These are phyloP conservation scores for Diploscapter pachys DNA, from an alignment of 1,140 invertebrate species.

Conservation along the genomic window DNA sequence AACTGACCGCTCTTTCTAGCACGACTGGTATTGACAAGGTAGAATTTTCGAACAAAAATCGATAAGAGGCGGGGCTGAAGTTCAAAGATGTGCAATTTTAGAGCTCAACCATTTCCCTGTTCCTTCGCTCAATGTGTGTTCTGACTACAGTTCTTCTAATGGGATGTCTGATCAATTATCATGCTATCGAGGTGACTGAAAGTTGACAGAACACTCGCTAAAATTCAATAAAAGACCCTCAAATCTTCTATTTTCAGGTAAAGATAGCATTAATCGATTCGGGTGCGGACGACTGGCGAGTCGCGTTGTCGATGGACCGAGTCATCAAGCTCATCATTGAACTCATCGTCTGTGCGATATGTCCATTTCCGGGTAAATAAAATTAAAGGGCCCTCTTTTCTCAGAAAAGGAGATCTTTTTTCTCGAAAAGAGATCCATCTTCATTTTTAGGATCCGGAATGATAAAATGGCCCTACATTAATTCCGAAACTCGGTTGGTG, in stretches of 20 bases:
- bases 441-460: conserved; percentile 39
- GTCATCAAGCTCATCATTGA: conserved; percentile 53
- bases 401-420: no score
- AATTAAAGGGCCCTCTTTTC: no score
- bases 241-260: conserved; percentile 33
- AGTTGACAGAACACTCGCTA: not conserved
- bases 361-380: conserved; percentile 54
- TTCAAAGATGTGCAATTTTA: conserved; percentile 7
- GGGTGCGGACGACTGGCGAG: conserved; percentile 58
- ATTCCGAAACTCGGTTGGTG: conserved; percentile 44
- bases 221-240: not conserved
- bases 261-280: conserved; percentile 58
- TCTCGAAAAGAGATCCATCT: conserved; percentile 5
- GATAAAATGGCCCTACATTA: conserved; percentile 53
- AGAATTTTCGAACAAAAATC: not conserved
- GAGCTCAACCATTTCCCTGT: conserved; percentile 40
- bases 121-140: conserved; percentile 45
- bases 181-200: conserved; percentile 48
- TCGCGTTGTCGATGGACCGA: conserved; percentile 53
- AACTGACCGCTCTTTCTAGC: conserved; percentile 46
- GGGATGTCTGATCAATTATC: conserved; percentile 50
- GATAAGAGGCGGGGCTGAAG: not conserved
- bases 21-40: conserved; percentile 32
- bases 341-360: conserved; percentile 50
- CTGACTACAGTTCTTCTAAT: conserved; percentile 51